Conservation (phyloP, 2,888 invertebrate species). For the Timema cristinae region DNA sequence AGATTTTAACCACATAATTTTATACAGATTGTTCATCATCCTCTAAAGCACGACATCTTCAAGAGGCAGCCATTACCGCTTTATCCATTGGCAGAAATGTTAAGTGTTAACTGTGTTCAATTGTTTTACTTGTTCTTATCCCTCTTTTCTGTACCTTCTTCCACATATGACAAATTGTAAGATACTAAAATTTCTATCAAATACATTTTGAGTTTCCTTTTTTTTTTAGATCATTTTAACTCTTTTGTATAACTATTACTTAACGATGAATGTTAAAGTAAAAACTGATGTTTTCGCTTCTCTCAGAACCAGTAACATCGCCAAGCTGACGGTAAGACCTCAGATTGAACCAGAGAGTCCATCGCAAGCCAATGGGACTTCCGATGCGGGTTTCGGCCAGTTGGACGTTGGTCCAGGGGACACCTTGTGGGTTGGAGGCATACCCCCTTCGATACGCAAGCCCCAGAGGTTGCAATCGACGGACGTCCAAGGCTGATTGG, state of each 20-base stretch:
- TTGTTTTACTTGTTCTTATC: too few species aligned
- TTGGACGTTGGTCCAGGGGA: conserved; percentile 52
- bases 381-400: conserved; percentile 53
- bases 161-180: too few species aligned
- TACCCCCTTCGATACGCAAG: conserved; percentile 31
- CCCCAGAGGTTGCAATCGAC: conserved; percentile 39
- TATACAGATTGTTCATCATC: too few species aligned
- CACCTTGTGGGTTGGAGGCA: conserved; percentile 55
- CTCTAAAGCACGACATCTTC: too few species aligned
- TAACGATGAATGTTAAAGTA: background rate
- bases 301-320: conserved; percentile 61
- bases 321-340: conserved; percentile 62
- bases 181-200: background rate
- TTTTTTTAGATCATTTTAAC: background rate
- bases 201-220: background rate
- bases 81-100: too few species aligned
- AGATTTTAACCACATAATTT: too few species aligned
- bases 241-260: background rate
- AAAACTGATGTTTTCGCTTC: conserved; percentile 8
- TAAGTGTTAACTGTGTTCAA: too few species aligned
- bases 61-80: too few species aligned
- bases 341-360: conserved; percentile 48
- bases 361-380: conserved; percentile 44
- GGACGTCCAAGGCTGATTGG: conserved; percentile 58
- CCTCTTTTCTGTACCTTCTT: too few species aligned